Percentiles rank a stretch among this genome's conserved stretches.
phyloP scores from a whole-genome alignment of 2,888 invertebrate genomes.

The Sarcophaga carnaria region DNA sequence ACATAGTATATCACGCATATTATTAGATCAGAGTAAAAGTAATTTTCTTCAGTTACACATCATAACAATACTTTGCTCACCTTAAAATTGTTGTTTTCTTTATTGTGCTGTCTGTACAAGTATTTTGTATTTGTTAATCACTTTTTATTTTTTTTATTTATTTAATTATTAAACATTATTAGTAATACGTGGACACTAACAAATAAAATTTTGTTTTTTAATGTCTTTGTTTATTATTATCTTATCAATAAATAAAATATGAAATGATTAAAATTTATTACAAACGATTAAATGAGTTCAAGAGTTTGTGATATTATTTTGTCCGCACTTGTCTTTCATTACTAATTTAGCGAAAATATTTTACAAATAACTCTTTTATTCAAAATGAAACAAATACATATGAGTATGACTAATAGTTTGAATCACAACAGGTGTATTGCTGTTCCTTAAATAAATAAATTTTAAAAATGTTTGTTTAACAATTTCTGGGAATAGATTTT shows the following conservation, averaged over 20 bases:
- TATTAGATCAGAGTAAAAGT: background rate
- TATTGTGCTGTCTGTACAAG: background rate
- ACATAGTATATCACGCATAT: background rate
- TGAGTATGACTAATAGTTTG: constrained; percentile 42
- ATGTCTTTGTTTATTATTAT: constrained; percentile 17
- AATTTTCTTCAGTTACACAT: background rate
- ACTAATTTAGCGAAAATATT: background rate
- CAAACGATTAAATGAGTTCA: background rate
- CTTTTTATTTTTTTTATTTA: background rate
- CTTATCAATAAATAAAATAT: constrained; percentile 21
- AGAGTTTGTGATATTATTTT: background rate
- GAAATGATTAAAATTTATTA: background rate
- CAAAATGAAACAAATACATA: background rate
- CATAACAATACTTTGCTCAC: no score
- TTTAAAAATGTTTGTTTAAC: background rate
- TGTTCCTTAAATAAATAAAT: background rate
- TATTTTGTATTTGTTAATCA: background rate
- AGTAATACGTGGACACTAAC: background rate
- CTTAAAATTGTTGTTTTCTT: no score
- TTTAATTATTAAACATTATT: constrained; percentile 19
- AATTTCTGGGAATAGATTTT: background rate
- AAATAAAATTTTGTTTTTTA: background rate
- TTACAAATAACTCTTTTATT: constrained; percentile 18
- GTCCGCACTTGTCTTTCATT: background rate
- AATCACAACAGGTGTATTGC: constrained; percentile 28